Base-by-base conservation (phyloP, 2,113 vertebrate species). In the Anhinga anhinga region DNA sequence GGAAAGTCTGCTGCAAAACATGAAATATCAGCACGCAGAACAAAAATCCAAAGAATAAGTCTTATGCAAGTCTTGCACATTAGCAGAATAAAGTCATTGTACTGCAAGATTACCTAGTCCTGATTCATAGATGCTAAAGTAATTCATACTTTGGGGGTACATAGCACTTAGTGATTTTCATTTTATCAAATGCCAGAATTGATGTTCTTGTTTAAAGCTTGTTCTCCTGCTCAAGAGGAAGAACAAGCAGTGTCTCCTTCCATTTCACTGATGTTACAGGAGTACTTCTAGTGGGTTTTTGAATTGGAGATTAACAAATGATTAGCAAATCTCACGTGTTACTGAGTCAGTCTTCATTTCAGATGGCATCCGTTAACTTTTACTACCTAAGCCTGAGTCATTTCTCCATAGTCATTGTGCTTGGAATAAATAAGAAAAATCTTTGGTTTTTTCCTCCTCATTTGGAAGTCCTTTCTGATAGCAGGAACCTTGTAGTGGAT, bases 291-390 rank as follows among this genome's bases (percentile, higher is more conserved):
- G 66, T 85, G 52, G 40, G 52, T n/a, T 74, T 87, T 89, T 74
- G 45, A 90, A 65, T 47, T 76, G 52, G 66, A 85, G 53, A 90
- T 94, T 56, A 94, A 59, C 44, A 56, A 85, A 90, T 80, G 66
- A 94, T 82, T 66, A 84, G 91, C 56, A 90, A 71, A 65, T 89
- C 86, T 95, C 53, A 65, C 30, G 38, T 91, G 94, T 77, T 93
- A 76, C 86, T 93, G 94, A 96, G 83, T 95, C 94, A 95, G 82
- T 86, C 90, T 73, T 92, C 53, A 52, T 82, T 94, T 96, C 72
- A 69, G 62, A 86, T 95, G 69, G 50, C 65, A 69, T 95, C 58
- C 62, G 34, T 91, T 92, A 86, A 67, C 61, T 96, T 88, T 7
- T 82, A 25, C 81, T 89, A 26, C 61, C 50, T 88, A 78, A 94